Evolutionary conservation across 2,888 invertebrate species (phyloP).

Genomic region (Hirudinaria manillensis): DNA sequence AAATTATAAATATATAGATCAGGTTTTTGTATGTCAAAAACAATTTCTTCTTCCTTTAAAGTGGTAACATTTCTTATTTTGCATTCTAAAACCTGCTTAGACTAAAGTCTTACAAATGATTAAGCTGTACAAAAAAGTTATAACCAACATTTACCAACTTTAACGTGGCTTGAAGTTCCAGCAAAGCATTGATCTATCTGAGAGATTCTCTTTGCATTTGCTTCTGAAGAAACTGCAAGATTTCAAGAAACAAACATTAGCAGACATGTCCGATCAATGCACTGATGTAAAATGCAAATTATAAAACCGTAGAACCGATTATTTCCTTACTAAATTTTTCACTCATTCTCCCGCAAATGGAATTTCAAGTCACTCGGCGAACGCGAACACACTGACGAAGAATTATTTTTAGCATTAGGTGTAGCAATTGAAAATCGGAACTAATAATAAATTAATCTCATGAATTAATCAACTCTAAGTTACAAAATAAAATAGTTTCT

Average conservation of each 20-base stretch:
- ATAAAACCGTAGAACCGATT: no score
- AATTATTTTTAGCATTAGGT: no score
- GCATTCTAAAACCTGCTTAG: no score
- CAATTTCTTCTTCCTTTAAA: no score
- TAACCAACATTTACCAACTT: neutral
- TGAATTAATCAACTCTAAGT: no score
- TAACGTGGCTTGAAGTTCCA: neutral
- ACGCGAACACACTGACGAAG: neutral
- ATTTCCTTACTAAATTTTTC: neutral
- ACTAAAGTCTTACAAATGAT: neutral
- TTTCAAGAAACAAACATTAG: neutral
- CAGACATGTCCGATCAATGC: neutral
- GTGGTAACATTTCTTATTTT: no score
- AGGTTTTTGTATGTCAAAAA: no score
- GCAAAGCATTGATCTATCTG: conserved; percentile 10
- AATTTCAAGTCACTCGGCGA: neutral
- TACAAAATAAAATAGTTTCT: no score
- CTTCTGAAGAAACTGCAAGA: neutral
- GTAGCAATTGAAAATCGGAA: no score
- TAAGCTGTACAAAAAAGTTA: neutral
- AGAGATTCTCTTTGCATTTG: conserved; percentile 10
- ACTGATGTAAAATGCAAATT: no score
- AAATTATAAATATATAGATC: no score
- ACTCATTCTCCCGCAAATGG: neutral
- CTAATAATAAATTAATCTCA: no score